Conservation (phyloP, 2,888 invertebrate species). For the Buathra laborator region DNA sequence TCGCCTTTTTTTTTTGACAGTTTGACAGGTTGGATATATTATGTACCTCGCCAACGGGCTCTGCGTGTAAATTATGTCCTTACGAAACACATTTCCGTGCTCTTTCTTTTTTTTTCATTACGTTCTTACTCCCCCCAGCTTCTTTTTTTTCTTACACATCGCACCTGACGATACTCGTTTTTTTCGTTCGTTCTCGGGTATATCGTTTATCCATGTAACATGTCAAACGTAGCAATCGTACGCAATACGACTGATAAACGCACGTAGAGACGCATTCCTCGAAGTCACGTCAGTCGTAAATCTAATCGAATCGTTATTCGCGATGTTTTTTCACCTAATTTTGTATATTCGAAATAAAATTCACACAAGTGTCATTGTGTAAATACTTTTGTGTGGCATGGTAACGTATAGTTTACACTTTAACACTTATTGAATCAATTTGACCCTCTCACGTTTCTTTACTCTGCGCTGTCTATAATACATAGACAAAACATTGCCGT, state of each 20-base stretch:
- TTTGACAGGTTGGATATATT: constrained; percentile 80
- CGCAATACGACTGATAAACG: constrained; percentile 24
- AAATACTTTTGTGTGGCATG: neutral
- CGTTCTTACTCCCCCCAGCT: neutral
- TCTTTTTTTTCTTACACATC: neutral
- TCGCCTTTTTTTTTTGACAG: constrained; percentile 77
- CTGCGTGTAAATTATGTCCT: neutral
- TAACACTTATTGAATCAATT: neutral
- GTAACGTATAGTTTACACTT: neutral
- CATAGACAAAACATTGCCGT: neutral
- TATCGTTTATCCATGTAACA: constrained; percentile 1
- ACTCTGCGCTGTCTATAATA: neutral
- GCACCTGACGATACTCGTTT: neutral
- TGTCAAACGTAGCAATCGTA: constrained; percentile 24
- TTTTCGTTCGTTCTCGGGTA: neutral
- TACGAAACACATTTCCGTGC: neutral
- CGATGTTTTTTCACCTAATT: neutral
- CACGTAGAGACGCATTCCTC: neutral
- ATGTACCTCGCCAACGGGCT: neutral
- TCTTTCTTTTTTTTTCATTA: constrained; percentile 13
- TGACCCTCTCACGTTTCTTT: neutral
- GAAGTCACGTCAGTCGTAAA: constrained; percentile 5
- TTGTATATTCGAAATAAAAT: neutral
- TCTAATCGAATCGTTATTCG: neutral
- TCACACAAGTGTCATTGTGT: neutral